A percentile compares a stretch with the other conserved stretches of the same genome.
Evolutionary conservation across 2,888 invertebrate species (phyloP).

Genomic region (Tridacna crocea): DNA sequence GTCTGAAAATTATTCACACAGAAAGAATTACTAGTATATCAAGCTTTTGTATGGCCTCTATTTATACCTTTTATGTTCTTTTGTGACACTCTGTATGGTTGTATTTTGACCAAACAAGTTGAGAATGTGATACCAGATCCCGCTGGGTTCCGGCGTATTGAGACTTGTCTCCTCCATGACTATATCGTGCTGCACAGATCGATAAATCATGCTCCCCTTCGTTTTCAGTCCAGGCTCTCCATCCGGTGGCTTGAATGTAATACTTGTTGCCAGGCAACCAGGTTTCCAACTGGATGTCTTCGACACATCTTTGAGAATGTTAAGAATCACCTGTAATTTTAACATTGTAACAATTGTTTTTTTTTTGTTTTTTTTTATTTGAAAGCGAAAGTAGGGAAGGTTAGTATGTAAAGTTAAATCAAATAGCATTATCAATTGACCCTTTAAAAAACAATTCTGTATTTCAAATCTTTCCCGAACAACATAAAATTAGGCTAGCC

Average conservation of each 20-base stretch:
- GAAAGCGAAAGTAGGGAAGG: too few relatives aligned
- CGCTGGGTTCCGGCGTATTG: slow-evolving; percentile 29
- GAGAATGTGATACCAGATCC: slow-evolving; percentile 31
- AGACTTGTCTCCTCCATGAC: slow-evolving; percentile 67
- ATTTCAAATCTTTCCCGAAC: too few relatives aligned
- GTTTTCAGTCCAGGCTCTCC: slow-evolving; percentile 37
- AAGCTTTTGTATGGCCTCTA: too few relatives aligned
- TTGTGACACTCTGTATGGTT: slow-evolving; percentile 61
- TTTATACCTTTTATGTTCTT: slow-evolving; percentile 67
- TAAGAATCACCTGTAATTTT: slow-evolving; percentile 64
- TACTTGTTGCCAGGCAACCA: slow-evolving; percentile 68
- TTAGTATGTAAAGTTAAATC: too few relatives aligned
- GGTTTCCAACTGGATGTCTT: slow-evolving; percentile 76
- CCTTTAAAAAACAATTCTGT: too few relatives aligned
- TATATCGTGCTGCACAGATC: slow-evolving; percentile 70
- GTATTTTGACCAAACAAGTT: slow-evolving; percentile 27
- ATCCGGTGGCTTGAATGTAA: slow-evolving; percentile 50
- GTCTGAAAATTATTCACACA: too few relatives aligned
- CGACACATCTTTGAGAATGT: slow-evolving; percentile 74
- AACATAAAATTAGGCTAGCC: too few relatives aligned
- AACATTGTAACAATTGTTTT: background rate
- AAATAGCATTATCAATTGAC: too few relatives aligned
- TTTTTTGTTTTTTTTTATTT: too few relatives aligned
- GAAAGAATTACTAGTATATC: too few relatives aligned
- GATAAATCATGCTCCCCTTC: slow-evolving; percentile 37